Base-by-base conservation (phyloP, 92 coral and sea anemone genomes). In the Parazoanthus darwini region DNA sequence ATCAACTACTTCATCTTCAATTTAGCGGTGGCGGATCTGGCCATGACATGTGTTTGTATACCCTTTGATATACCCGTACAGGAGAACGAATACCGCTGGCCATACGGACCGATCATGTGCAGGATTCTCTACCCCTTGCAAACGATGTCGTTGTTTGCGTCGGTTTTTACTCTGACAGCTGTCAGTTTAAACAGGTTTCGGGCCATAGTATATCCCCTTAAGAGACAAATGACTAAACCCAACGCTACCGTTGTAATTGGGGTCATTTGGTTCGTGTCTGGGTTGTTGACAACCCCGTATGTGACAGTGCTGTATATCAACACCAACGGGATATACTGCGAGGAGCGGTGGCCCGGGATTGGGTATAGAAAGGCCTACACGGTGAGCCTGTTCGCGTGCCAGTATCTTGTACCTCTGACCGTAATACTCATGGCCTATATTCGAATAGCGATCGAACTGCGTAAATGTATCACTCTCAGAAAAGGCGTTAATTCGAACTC, bases 1-100 rank as follows among this genome's bases (percentile, higher is more conserved):
- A 97, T 98, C 13, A 95, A 95, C 89, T 92, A 95, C 78, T 97
- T 97, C 91, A 96, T 97, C 76, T 85, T 97, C 77, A 97, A 97
- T 82, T 93, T 97, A 14, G 99, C 99, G 38, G 90, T 92, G 18
- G 94, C 98, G 11, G 99, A 97, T 78, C 92, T 97, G 3, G 94
- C 98, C 23, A 89, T 95, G 73, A 97, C 99, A 5, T 93, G 94
- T 35, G 90, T 95, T 37, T 97, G 99, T 67, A 92, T 97, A 42
- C 99, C 99, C 26, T 93, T 97, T 66, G 99, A 97, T 81, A 94
- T 97, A 48, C 98, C 93, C 26, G 98, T 96, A 2, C 96, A 96
- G 83, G 98, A 92, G n/a, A 97, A 93, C 50, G 82, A 89, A 59
- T 90, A 94, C 88, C 88, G 74, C 67, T 97, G 98, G 98, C 99